Evolutionary conservation across 1,140 invertebrate genomes (phyloP).

Genomic region (Drosophila rufa): DNA sequence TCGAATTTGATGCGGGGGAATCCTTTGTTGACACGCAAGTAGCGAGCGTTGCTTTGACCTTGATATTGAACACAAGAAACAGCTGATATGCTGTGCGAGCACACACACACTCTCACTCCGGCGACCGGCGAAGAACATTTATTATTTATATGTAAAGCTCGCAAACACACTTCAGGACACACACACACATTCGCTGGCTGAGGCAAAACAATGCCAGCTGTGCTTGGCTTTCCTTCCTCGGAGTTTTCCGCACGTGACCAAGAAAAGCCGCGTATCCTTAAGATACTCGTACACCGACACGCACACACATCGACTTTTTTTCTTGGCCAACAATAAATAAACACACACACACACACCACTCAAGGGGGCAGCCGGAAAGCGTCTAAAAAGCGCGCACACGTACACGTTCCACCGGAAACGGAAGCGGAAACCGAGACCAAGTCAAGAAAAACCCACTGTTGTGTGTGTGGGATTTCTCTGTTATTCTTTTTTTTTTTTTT

Average conservation of each 20-base stretch:
- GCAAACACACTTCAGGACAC: constrained; percentile 36
- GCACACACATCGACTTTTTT: constrained; percentile 48
- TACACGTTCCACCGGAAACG: constrained; percentile 66
- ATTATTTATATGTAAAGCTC: constrained; percentile 72
- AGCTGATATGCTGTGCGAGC: constrained; percentile 58
- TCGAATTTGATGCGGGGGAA: constrained; percentile 10
- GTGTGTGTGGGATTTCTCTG: constrained; percentile 46
- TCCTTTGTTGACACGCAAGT: constrained; percentile 36
- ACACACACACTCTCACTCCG: constrained; percentile 38
- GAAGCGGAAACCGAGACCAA: constrained; percentile 67
- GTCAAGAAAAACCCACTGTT: constrained; percentile 48
- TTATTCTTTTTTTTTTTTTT: constrained; percentile 19
- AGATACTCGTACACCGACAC: constrained; percentile 48
- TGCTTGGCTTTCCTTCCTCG: constrained; percentile 60
- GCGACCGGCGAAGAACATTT: constrained; percentile 63
- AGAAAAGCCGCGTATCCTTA: constrained; percentile 67
- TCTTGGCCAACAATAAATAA: constrained; percentile 70
- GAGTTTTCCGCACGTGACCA: constrained; percentile 63
- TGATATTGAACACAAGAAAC: constrained; percentile 77
- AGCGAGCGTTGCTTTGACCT: constrained; percentile 57
- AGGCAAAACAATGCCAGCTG: constrained; percentile 74
- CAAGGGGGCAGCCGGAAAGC: constrained; percentile 48
- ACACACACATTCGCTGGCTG: constrained; percentile 27
- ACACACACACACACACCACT: constrained; percentile 37
- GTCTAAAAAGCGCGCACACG: constrained; percentile 71